Base-by-base conservation (phyloP, 1,140 invertebrate species). In the Rhyacophila brunnea region DNA sequence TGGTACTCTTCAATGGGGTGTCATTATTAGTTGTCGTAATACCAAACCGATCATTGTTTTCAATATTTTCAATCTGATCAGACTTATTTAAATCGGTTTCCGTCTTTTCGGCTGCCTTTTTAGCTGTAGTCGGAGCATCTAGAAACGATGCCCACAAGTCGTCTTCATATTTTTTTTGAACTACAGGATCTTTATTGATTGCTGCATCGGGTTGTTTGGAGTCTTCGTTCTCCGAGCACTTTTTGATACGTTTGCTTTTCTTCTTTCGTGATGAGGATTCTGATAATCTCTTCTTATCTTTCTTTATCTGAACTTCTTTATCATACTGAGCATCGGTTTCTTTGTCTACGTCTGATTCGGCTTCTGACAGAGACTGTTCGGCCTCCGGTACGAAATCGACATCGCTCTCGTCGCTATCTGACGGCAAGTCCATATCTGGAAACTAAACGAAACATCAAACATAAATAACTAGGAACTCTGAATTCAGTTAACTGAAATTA, bases 111-210 rank as follows among this genome's bases (percentile, higher is more conserved):
- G 45, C 7, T 48, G 34, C 42, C 58, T 54, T 43, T 49, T 67
- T 60, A 46, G 23, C 17, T 54, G 61, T 55, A 34, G 10, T 49
- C 45, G 43, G 46, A 13, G 47, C 86, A 68, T 83, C 85, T 68
- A 88, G 80, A 68, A 91, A 91, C 70, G 84, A 84, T 6, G 87
- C 85, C 88, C 87, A 91, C 1, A 91, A 69, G 60, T 84, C 82
- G 68, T 89, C 87, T 52, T 85, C 83, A 66, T 78, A 77, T 61
- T 87, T 83, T 66, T 88, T 89, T 62, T 87, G 81, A 44, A 83
- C 80, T 67, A 84, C 83, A 46, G 79, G 74, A 42, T 83, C 78
- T 1, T 58, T 45, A 23, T 44, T 54, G 70, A 67, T 68, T 70
- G 55, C 52, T 65, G 60, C 65, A 19, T 62, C 48, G 48, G 71